Base-by-base conservation (phyloP, 2,113 vertebrate species). In the Syngnathoides biaculeatus region DNA sequence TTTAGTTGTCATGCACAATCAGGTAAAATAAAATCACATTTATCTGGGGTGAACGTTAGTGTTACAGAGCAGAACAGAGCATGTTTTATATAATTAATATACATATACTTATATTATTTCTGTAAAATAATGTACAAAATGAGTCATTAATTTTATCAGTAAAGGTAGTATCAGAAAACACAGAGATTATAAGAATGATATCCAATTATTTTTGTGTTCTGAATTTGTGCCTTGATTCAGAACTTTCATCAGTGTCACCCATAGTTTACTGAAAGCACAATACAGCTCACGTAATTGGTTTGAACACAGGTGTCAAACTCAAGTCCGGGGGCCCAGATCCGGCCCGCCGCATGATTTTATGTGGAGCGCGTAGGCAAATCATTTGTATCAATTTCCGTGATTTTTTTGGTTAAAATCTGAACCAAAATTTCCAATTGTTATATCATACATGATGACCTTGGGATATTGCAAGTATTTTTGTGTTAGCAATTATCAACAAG, bases 171-270 rank as follows among this genome's bases (percentile, higher is more conserved):
- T 43, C 24, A 56, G 20, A 53, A 26, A 55, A 61, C 22, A 55
- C 64, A 24, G 22, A 5, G 19, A 7, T 26, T 19, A 59, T 53
- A 69, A 60, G 12, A 17, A 48, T 70, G 19, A 11, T 8, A 24
- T 50, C 13, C 3, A 35, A 8, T 20, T 30, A 57, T 35, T 48
- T 14, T 30, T 43, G 55, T 26, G 8, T 50, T 50, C 20, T 52
- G 14, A 52, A 35, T 22, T 40, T 24, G 59, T 26, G 26, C 22
- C 40, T 66, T 60, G 20, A 1, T 52, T 39, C 9, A 40, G 60
- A 56, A 22, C 26, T 78, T 67, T 65, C 61, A 17, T 20, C 43
- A 35, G 30, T 35, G 53, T 58, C 39, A 43, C 72, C 48, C 60
- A 53, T 43, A 43, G n/a, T 60, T 63, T 0, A 45, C 15, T 63